Base-by-base conservation (phyloP, 2,888 invertebrate species). In the Caenorhabditis wallacei region DNA sequence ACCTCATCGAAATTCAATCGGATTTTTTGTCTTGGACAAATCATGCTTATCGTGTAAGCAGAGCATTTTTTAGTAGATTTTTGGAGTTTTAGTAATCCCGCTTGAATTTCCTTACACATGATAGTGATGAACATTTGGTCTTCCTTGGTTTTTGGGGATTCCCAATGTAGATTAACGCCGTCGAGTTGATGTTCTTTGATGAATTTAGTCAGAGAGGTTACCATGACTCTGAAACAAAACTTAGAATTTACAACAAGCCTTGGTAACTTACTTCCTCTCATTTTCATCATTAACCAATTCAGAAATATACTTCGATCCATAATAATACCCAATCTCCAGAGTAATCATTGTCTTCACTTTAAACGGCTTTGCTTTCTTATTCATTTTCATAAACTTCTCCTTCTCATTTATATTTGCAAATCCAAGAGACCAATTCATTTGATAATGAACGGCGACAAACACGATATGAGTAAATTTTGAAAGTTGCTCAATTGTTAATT, bases 271-370 rank as follows among this genome's bases (percentile, higher is more conserved):
- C 56, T 8, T 16, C 35, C 56, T 56, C 26, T 35, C 13, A 18
- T 35, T 35, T 5, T n/a, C 18, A 56, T 56, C 35, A 0, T 2
- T 8, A n/a, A 48, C 18, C 18, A 48, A 18, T 18, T 48, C 46
- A 7, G 46, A 3, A 5, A 48, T 48, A 48, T 48, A 18, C 18
- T 48, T 48, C 3, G 46, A 18, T n/a, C 46, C 46, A 48, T 3
- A 3, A 30, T 48, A 48, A 4, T 48, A 7, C 18, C 35, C 56
- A 30, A 56, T 56, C 11, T 48, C 46, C n/a, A 48, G 18, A 18
- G 56, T 35, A 13, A 56, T 35, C 56, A 56, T 56, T 2, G 56
- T 56, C n/a, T 56, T 56, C 30, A 56, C 56, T 56, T 56, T 35
- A 10, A 56, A 56, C 7, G 30, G 16, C 10, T 35, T 56, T 16